A percentile compares a stretch with the other conserved stretches of the same genome.
These are phyloP conservation scores for Antedon mediterranea DNA, from an alignment of 53 echinoderm and acorn worm species.

Conservation along the genomic window DNA sequence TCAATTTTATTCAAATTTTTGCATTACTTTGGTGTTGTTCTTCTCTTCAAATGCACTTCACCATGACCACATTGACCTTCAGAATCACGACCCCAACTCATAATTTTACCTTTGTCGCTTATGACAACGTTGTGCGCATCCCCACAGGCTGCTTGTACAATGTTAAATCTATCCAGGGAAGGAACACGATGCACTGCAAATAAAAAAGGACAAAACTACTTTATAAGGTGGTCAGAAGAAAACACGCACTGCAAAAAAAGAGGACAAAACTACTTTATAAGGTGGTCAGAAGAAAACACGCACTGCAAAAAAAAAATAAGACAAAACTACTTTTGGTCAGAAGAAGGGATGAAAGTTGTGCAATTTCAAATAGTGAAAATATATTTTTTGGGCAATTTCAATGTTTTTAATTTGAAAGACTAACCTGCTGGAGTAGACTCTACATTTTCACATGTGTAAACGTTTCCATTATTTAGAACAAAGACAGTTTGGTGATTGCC, in stretches of 20 bases:
- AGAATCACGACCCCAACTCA: slow-evolving; percentile 77
- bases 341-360: too few species aligned
- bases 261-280: too few species aligned
- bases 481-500: slow-evolving; percentile 54
- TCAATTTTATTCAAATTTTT: too few species aligned
- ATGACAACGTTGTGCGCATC: slow-evolving; percentile 55
- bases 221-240: too few species aligned
- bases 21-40: slow-evolving; percentile 50
- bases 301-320: slow-evolving; percentile 10
- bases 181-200: slow-evolving; percentile 48
- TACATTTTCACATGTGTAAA: slow-evolving; percentile 11
- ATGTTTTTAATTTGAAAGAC: too few species aligned
- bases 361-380: too few species aligned
- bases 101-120: slow-evolving; percentile 48
- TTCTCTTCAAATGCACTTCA: slow-evolving; percentile 24
- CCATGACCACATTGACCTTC: slow-evolving; percentile 74
- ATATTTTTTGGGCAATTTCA: too few species aligned
- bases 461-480: slow-evolving; percentile 57
- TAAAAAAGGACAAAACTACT: not conserved
- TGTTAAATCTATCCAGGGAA: slow-evolving; percentile 46
- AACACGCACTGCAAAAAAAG: slow-evolving; percentile 33
- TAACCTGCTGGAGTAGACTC: too few species aligned
- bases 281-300: slow-evolving; percentile 23
- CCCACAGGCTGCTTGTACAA: slow-evolving; percentile 60
- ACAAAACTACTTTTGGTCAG: too few species aligned